A percentile compares a stretch with the other conserved stretches of the same genome.
Conservation (phyloP, 2,113 vertebrate genomes). For the Cranoglanis bouderius region DNA sequence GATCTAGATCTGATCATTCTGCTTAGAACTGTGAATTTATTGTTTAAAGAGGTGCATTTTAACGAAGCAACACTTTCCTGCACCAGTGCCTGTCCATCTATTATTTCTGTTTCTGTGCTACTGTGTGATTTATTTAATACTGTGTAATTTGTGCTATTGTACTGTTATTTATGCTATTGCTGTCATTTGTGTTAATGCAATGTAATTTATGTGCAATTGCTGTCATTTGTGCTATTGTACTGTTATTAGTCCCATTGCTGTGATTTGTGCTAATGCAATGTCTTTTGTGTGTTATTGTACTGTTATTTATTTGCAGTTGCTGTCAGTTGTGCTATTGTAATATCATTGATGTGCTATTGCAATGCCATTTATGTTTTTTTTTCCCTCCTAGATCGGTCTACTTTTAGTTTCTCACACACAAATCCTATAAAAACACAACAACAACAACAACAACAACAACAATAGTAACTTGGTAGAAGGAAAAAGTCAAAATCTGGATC, state of each 20-base stretch:
- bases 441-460: not conserved
- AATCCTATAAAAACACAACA: not conserved
- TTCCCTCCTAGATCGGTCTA: too few species aligned
- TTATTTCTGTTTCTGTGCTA: not conserved
- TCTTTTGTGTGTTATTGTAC: too few species aligned
- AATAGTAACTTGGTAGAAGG: not conserved
- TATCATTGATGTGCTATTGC: too few species aligned
- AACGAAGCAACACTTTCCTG: not conserved
- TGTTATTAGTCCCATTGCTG: not conserved
- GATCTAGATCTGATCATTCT: not conserved
- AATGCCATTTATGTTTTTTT: too few species aligned
- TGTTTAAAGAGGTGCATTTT: not conserved
- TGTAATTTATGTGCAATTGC: not conserved
- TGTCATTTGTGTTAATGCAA: too few species aligned
- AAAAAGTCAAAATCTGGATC: too few species aligned
- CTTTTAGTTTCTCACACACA: too few species aligned
- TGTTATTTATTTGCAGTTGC: too few species aligned
- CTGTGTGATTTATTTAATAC: not conserved
- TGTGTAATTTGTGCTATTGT: not conserved
- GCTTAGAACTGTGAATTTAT: not conserved
- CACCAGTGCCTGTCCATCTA: not conserved
- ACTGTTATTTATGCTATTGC: too few species aligned
- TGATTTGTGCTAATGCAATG: too few species aligned
- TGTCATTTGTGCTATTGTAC: not conserved
- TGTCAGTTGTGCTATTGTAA: too few species aligned